Base-by-base conservation (phyloP, 2,797 vertebrate genomes). In the Micrastur ruficollis region DNA sequence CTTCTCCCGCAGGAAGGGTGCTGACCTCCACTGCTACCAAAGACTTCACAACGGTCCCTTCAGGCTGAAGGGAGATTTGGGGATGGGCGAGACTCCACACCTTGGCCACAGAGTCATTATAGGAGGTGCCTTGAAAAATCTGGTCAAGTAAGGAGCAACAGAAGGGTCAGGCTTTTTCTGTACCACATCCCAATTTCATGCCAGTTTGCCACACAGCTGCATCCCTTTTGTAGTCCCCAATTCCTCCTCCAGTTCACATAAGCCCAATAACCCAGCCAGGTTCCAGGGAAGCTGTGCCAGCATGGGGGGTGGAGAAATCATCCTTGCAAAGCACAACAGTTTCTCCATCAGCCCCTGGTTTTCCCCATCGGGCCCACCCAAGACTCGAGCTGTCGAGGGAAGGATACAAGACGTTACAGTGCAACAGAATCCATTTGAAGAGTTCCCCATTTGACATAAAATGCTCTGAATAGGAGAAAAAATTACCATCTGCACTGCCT, bases 21-120 rank as follows among this genome's bases (percentile, higher is more conserved):
- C 66, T 74, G 66, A 99, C 91, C 80, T 98, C 95, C 29, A 97
- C 96, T 15, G 96, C 97, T n/a, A 98, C 97, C 12, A 94, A 72
- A 1, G 97, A 97, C 89, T 78, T 96, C 76, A 99, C 97, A 0
- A 93, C 75, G 0, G 98, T 97, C 6, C 98, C 98, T 70, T 75
- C 46, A 7, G 97, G 96, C 42, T 98, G 98, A n/a, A 98, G 97
- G 89, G 97, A 97, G 8, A 99, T 95, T 32, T 61, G 81, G 15
- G 98, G 98, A 32, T 74, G 86, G 4, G 86, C 82, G 0, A 98
- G 97, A 70, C 98, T 99, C 98, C 98, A 98, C 29, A 98, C 97
- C 29, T 97, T 98, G 11, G 98, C 97, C 90, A 97, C 91, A 22
- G 98, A 95, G 55, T 98, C 94, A 5, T 89, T 94, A 13, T 58